Conservation (phyloP, 2,888 invertebrate genomes). For the Nebria salina region DNA sequence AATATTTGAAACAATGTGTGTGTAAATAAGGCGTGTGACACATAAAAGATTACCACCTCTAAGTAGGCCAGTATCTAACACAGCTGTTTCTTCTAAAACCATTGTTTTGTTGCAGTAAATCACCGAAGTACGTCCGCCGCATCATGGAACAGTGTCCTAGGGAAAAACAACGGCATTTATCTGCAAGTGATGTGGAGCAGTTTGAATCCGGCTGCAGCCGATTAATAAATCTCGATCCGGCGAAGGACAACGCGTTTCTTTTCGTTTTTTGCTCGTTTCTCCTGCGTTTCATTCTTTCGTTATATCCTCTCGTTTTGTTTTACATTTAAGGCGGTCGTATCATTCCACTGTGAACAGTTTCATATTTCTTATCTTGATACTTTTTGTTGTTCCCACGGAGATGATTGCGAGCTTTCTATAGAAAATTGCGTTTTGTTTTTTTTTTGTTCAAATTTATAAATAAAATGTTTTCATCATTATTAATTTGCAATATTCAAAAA, state of each 20-base stretch:
- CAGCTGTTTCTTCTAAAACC: slow-evolving; percentile 12
- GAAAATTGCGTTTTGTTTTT: slow-evolving; percentile 23
- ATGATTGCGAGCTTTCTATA: slow-evolving; percentile 32
- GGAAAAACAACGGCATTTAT: slow-evolving; percentile 41
- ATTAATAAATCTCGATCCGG: slow-evolving; percentile 44
- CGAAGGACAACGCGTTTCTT: slow-evolving; percentile 33
- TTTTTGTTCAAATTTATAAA: slow-evolving; percentile 5
- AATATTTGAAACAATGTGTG: background rate
- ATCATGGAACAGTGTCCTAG: slow-evolving; percentile 17
- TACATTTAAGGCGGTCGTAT: slow-evolving; percentile 7
- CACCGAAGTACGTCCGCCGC: slow-evolving; percentile 11
- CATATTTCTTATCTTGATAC: slow-evolving; percentile 38
- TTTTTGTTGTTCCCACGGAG: slow-evolving; percentile 34
- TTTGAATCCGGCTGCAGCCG: slow-evolving; percentile 43
- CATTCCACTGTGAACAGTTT: slow-evolving; percentile 25
- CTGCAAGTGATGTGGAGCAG: slow-evolving; percentile 39
- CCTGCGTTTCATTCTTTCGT: slow-evolving; percentile 19
- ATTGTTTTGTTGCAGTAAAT: slow-evolving; percentile 15
- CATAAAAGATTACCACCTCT: slow-evolving; percentile 14
- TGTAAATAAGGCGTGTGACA: slow-evolving; percentile 20
- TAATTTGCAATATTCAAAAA: slow-evolving; percentile 31
- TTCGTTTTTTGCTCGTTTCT: slow-evolving; percentile 10
- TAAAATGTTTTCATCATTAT: slow-evolving; percentile 25
- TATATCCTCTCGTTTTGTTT: slow-evolving; percentile 26
- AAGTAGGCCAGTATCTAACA: slow-evolving; percentile 19